phyloP scores from a whole-genome alignment of 1,140 invertebrate species.

The Aphelinus atriplicis region DNA sequence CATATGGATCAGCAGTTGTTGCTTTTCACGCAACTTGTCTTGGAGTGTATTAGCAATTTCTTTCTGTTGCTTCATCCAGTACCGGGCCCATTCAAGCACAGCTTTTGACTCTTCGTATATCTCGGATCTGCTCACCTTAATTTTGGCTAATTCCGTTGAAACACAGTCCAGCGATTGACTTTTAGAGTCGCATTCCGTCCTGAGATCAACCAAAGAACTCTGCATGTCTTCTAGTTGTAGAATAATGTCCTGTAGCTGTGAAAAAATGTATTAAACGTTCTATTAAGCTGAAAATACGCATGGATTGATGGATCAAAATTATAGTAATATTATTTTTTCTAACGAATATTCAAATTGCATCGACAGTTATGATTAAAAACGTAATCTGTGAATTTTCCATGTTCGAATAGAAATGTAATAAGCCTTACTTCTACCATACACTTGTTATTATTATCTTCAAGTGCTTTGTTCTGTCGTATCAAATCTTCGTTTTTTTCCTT shows the following conservation, averaged over 20 bases:
- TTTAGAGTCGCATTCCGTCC: constrained; percentile 54
- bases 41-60: constrained; percentile 44
- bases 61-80: constrained; percentile 55
- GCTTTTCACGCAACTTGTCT: constrained; percentile 50
- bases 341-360: too few species aligned
- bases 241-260: constrained; percentile 44
- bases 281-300: constrained; percentile 4
- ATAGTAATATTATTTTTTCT: too few species aligned
- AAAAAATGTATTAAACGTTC: constrained; percentile 4
- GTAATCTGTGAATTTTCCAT: too few species aligned
- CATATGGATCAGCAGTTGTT: constrained; percentile 48
- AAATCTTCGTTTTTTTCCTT: constrained; percentile 51
- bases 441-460: constrained; percentile 52
- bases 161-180: constrained; percentile 50
- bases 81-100: constrained; percentile 52
- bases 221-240: constrained; percentile 51
- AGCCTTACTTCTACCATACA: constrained; percentile 52
- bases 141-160: constrained; percentile 52
- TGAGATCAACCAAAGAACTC: constrained; percentile 50
- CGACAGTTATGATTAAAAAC: too few species aligned
- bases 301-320: too few species aligned
- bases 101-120: constrained; percentile 54
- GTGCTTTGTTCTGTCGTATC: constrained; percentile 48
- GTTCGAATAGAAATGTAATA: not conserved
- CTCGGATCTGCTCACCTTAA: constrained; percentile 51